Base-by-base conservation (phyloP, 2,797 vertebrate genomes). In the Pelobates cultripes region DNA sequence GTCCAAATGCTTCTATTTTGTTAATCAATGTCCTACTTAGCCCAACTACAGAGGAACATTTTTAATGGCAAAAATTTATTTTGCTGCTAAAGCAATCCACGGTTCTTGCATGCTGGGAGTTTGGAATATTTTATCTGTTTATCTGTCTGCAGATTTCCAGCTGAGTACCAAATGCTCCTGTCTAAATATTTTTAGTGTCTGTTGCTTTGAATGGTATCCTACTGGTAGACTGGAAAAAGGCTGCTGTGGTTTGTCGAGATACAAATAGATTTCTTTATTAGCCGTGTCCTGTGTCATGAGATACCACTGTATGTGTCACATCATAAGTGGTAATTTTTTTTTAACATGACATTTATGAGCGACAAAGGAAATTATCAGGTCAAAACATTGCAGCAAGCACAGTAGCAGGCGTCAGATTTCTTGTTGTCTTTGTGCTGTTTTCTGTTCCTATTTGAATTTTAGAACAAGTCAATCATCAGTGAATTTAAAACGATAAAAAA, bases 111-210 rank as follows among this genome's bases (percentile, higher is more conserved):
- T 64, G 81, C 81, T 75, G 81, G 43, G 76, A 75, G 41, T 43
- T 75, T 63, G 3, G 81, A 83, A 83, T 83, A 79, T 83, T 83
- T 70, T 83, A 83, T 83, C 75, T 78, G 76, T 78, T 78, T 83
- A 83, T 78, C 81, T 79, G 72, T 83, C 77, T 75, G 45, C 64
- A 73, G 64, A 14, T 61, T 68, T 83, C 81, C 77, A 43, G 77
- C 81, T 83, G 81, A 66, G 81, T 55, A 70, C 76, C 81, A 83
- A 83, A 75, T 83, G 81, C 64, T 78, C 43, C 77, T 83, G 81
- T 83, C 77, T 79, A 83, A 83, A 83, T 83, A 83, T 83, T 83
- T 78, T 83, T 75, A 79, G 76, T 83, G 55, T n/a, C 71, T 79
- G 76, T 79, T 74, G 61, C 71, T 64, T 75, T 64, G 67, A 79